Evolutionary conservation across 2,888 invertebrate genomes (phyloP), one percentile per base, ranked within the genome.

Genomic region (Synergus umbraculus): DNA sequence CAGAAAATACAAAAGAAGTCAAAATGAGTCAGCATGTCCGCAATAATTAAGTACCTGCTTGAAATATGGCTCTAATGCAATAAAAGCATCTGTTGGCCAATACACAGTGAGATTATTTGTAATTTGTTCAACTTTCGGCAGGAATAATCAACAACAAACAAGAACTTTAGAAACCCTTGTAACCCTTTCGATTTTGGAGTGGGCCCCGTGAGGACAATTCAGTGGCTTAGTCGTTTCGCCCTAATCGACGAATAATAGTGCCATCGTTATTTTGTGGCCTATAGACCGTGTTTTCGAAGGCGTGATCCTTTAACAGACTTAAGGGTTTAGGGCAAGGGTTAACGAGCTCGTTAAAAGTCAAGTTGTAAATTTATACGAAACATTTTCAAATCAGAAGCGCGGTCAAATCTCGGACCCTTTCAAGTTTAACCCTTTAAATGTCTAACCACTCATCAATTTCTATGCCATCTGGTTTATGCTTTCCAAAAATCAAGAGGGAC

Each of bases 191-290:
- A 54, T 73, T 73, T 73, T 37, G n/a, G 8, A 81, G 22, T 80
- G 73, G 54, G 81, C 77, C 77, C 77, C 77, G 64, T 29, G 54
- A 77, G 43, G 44, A 54, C 41, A 29, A 66, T 77, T 60, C 76
- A 46, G 77, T 65, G 77, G 44, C 60, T 41, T n/a, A 37, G 41
- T 73, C 12, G 80, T 73, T 77, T 80, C 80, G 54, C 73, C 29
- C 2, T 84, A 83, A 83, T 84, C 81, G 79, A 44, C 80, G 79
- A 79, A 82, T 82, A 84, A 85, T 82, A 77, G 82, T 81, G 46
- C 73, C 76, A 85, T 88, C 88, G 87, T 89, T 88, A 88, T 83
- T 79, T 88, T 86, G 88, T 78, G 88, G 87, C 86, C n/a, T 29
- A 29, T 46, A 37, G 12, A 15, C 65, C 65, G n/a, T 63, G 37